Base-by-base conservation (phyloP, 1,140 invertebrate genomes). In the Frieseomelitta varia region DNA sequence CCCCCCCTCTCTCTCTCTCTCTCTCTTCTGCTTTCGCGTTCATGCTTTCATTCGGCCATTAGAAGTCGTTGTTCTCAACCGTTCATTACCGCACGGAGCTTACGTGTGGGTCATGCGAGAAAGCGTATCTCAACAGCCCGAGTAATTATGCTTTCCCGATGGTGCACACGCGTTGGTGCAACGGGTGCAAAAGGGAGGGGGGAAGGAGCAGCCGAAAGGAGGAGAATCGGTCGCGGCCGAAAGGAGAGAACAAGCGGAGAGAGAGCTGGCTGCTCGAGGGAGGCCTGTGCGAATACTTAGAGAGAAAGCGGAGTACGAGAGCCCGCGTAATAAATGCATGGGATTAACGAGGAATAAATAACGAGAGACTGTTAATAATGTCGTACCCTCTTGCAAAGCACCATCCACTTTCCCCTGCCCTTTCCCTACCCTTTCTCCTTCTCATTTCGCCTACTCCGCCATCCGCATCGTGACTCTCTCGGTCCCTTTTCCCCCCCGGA, bases 311-410 rank as follows among this genome's bases (percentile, higher is more conserved):
- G 65, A 84, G 84, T 79, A 84, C 84, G 81, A 63, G 81, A 63
- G 34, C 84, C 63, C 53, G 87, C 67, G 90, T 91, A 90, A 91
- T 91, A 91, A 91, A 91, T 88, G 90, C 85, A 81, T 86, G 81
- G 88, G 90, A 93, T 92, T 93, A 93, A 93, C 91, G 90, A 93
- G 89, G 90, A 92, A 93, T 92, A 93, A 92, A 93, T 92, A 92
- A 93, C 90, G 86, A 92, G 90, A 88, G 91, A 92, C 89, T 91
- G 91, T 92, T 91, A 90, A 92, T 89, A 89, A 89, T 88, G 87
- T 89, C 88, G 85, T 91, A 91, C 87, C 87, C 87, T 84, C 76
- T 47, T 68, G 84, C 71, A 85, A 81, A 85, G 81, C 83, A 81
- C 86, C 80, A 24, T 55, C 67, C 61, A 21, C 34, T 53, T 4